Conservation (phyloP, 2,797 vertebrate genomes). For the Esox lucius region DNA sequence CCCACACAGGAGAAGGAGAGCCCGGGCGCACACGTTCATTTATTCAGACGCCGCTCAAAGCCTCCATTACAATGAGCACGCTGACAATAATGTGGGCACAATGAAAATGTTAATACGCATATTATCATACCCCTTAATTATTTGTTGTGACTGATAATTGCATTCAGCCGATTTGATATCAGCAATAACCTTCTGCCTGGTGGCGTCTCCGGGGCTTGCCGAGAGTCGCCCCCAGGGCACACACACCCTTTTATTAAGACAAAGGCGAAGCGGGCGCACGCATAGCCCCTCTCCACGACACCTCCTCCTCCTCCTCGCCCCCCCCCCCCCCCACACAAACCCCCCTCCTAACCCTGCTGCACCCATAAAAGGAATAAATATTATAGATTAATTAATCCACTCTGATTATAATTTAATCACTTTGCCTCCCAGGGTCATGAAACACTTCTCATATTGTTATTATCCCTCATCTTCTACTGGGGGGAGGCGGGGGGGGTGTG, state of each 20-base stretch:
- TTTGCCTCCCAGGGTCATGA: slow-evolving; percentile 82
- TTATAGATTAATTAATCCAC: slow-evolving; percentile 99
- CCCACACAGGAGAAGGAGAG: slow-evolving; percentile 56
- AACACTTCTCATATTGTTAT: slow-evolving; percentile 76
- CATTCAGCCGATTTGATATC: slow-evolving; percentile 93
- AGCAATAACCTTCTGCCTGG: slow-evolving; percentile 99
- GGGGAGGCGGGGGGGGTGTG: slow-evolving; percentile 55
- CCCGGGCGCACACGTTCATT: slow-evolving; percentile 61
- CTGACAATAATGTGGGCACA: slow-evolving; percentile 86
- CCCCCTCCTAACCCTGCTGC: slow-evolving; percentile 58
- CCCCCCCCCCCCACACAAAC: slow-evolving; percentile 63
- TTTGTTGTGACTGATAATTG: slow-evolving; percentile 99
- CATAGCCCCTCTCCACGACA: slow-evolving; percentile 87
- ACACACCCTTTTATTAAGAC: slow-evolving; percentile 88
- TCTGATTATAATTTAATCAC: slow-evolving; percentile 99
- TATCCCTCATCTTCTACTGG: slow-evolving; percentile 70
- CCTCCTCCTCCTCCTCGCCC: slow-evolving; percentile 70
- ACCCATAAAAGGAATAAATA: slow-evolving; percentile 96
- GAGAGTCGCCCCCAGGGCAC: slow-evolving; percentile 82
- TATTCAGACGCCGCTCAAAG: slow-evolving; percentile 60
- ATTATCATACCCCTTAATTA: slow-evolving; percentile 96
- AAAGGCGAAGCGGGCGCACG: slow-evolving; percentile 87
- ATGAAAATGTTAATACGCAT: slow-evolving; percentile 98
- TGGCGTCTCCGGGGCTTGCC: slow-evolving; percentile 93
- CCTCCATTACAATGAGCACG: slow-evolving; percentile 81